Base-by-base conservation (phyloP, 2,113 vertebrate genomes). In the Lepus europaeus region DNA sequence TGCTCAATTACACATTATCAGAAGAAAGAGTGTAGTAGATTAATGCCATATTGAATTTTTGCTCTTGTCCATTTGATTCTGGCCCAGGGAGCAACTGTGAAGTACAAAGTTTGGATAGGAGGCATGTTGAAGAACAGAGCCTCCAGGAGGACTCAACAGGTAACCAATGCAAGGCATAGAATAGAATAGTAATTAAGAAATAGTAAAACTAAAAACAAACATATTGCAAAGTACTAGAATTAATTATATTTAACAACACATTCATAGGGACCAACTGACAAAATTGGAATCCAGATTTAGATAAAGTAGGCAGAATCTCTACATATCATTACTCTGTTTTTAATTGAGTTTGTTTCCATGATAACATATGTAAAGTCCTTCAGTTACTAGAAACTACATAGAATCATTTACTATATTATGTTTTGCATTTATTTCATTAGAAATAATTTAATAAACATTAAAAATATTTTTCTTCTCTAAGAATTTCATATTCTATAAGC, bases 351-450 rank as follows among this genome's bases (percentile, higher is more conserved):
- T 81, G 7, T 89, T 89, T 87, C 51, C 16, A 36, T 88, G 70
- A 39, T 68, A 61, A 85, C 49, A 78, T 51, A 66, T 13, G 9
- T 79, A 68, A 90, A 84, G 1, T 33, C 7, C 31, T 83, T 95
- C 13, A 64, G 20, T 74, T 79, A 74, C 74, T 94, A 25, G 33
- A 90, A 87, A 87, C 7, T 64, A 64, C 53, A 56, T 49, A 77
- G 77, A 68, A 31, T n/a, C 9, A 59, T 68, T 56, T 78, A 59
- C n/a, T 63, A 76, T 74, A 66, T 59, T 84, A 59, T 49, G 1
- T 31, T 78, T 82, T 59, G 12, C 31, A 39, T n/a, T 92, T 77
- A 76, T 81, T 81, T 95, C 87, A 76, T 81, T 83, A 33, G 10
- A 56, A 73, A 66, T 82, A 45, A 45, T 45, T 45, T 45, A 45